Conservation (phyloP, 2,888 invertebrate genomes). For the Biston betularia region DNA sequence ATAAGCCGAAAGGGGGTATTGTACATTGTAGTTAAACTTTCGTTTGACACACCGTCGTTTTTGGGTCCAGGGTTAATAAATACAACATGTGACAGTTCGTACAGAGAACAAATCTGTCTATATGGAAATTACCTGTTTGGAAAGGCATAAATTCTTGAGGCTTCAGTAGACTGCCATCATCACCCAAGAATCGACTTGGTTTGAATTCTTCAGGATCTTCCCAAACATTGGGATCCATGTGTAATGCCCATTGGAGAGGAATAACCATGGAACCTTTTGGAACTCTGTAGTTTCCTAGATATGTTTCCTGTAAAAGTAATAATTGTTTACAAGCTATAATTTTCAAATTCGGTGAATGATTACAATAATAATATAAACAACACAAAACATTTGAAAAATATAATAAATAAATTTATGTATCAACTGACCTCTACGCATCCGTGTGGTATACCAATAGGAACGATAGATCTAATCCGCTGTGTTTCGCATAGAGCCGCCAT, state of each 20-base stretch:
- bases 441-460: conserved; percentile 95
- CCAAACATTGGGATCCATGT: conserved; percentile 90
- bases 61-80: too few relatives aligned
- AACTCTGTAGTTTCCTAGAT: conserved; percentile 87
- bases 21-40: too few relatives aligned
- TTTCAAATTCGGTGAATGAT: background rate
- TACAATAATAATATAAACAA: too few relatives aligned
- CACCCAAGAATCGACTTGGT: conserved; percentile 89
- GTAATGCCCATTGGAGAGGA: conserved; percentile 93
- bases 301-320: conserved; percentile 76
- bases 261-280: conserved; percentile 91
- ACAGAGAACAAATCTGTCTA: too few relatives aligned
- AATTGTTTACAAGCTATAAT: background rate
- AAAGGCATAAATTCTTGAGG: conserved; percentile 92
- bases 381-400: too few relatives aligned
- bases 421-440: conserved; percentile 84
- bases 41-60: too few relatives aligned
- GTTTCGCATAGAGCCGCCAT: conserved; percentile 93
- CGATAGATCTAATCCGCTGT: conserved; percentile 92
- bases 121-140: conserved; percentile 88
- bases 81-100: too few relatives aligned
- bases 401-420: too few relatives aligned
- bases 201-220: conserved; percentile 88
- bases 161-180: conserved; percentile 87
- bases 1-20: too few relatives aligned